Evolutionary conservation across 2,113 vertebrate genomes (phyloP), one percentile per base, ranked within the genome.

Genomic region (Scortum barcoo): DNA sequence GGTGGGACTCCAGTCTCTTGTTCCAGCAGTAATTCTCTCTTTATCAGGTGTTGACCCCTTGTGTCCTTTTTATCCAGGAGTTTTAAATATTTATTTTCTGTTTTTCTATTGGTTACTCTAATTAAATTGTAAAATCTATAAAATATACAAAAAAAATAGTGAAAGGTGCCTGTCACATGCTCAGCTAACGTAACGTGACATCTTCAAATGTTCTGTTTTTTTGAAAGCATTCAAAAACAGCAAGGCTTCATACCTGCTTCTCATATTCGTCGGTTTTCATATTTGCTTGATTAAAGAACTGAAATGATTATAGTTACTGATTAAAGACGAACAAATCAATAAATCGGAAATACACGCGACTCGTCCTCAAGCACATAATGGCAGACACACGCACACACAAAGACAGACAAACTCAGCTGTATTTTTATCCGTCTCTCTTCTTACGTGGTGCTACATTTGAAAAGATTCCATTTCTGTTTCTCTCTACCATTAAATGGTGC

Each of bases 401-500:
- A 40, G 13, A 22, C 36, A 40, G 19, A 68, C 12, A 7, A 42
- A 48, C 28, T 30, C 14, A 50, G 42, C 3, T 4, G 7, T 40
- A 20, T 68, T 33, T 33, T 69, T 30, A 40, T 48, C 22, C 1
- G 2, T 17, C 33, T 28, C n/a, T 50, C 26, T 38, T 60, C 26
- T 17, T 14, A 51, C 9, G 7, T 69, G 53, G 10, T 26, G 11
- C 26, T 0, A 1, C 20, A 56, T 74, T 71, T 83, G 44, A 46
- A 76, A 53, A 44, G 17, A 70, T 46, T 53, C 13, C 14, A 53
- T 78, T 56, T 80, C 40, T 46, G 16, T 66, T 36, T 67, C 58
- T 65, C 54, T 76, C 20, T 17, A 28, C 20, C 17, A 77, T 79
- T 79, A 78, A 85, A 74, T 50, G 33, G 26, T 16, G 1, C 6